phyloP scores from a whole-genome alignment of 2,797 vertebrate species.

The Rhinella marina region DNA sequence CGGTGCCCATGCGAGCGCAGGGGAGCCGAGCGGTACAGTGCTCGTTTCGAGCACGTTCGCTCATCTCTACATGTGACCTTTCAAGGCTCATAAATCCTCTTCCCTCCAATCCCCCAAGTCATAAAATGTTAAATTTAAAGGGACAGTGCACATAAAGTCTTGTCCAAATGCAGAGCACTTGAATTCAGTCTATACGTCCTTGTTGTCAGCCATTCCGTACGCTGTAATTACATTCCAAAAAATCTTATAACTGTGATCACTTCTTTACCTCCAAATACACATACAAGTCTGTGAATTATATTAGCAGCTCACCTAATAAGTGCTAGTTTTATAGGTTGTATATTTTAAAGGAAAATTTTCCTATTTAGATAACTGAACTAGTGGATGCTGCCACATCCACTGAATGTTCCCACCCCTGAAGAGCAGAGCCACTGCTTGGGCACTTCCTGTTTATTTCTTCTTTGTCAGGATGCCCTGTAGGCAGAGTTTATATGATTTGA shows the following conservation, averaged over 20 bases:
- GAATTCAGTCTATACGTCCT: neutral
- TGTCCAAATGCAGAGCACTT: neutral
- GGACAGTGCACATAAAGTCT: neutral
- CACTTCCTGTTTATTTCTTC: neutral
- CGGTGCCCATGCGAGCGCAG: too few relatives aligned
- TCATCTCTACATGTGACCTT: too few relatives aligned
- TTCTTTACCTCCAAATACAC: neutral
- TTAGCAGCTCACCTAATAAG: neutral
- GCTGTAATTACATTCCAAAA: neutral
- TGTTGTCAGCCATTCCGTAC: neutral
- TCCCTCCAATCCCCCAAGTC: too few relatives aligned
- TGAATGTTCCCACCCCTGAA: neutral
- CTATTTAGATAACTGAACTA: too few relatives aligned
- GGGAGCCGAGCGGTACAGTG: too few relatives aligned
- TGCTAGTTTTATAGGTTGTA: neutral
- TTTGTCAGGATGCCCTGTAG: too few relatives aligned
- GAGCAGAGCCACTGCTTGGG: neutral
- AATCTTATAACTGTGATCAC: neutral
- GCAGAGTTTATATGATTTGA: too few relatives aligned
- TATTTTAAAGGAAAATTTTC: neutral
- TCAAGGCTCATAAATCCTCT: too few relatives aligned
- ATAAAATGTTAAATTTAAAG: neutral
- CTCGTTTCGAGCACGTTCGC: too few relatives aligned
- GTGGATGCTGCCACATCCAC: too few relatives aligned
- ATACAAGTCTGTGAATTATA: neutral